Evolutionary conservation across 2,888 invertebrate species (phyloP).

Genomic region (Leptinotarsa juncta): DNA sequence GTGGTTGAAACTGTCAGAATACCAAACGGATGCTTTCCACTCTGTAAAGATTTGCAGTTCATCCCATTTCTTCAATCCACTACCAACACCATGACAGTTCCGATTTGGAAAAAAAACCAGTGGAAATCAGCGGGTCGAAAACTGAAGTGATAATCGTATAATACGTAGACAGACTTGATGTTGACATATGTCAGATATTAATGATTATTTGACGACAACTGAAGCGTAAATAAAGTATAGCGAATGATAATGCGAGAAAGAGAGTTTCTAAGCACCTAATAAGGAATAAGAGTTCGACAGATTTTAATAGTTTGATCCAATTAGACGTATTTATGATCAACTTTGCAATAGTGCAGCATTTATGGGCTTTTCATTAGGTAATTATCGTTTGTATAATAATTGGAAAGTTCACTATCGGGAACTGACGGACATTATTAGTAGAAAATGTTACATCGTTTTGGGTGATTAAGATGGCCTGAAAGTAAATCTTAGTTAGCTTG

Average conservation of each 20-base stretch:
- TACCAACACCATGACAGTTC: neutral
- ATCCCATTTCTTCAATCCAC: neutral
- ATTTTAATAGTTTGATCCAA: slow-evolving; percentile 4
- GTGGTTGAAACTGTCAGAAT: too few relatives aligned
- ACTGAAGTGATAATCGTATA: neutral
- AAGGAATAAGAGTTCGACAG: neutral
- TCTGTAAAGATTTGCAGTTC: too few relatives aligned
- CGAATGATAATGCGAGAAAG: neutral
- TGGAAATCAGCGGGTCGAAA: neutral
- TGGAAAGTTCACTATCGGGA: neutral
- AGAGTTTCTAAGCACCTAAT: neutral
- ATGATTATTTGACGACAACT: slow-evolving; percentile 18
- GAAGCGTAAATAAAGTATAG: neutral
- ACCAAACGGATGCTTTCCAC: too few relatives aligned
- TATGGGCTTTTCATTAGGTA: neutral
- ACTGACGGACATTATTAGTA: neutral
- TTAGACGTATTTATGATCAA: slow-evolving; percentile 16
- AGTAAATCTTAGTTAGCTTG: neutral
- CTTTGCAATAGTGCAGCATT: neutral
- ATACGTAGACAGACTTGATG: slow-evolving; percentile 4
- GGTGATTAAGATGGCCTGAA: neutral
- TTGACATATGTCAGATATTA: neutral
- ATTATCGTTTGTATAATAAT: neutral
- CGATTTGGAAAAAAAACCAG: neutral
- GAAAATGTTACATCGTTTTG: neutral